Evolutionary conservation across 2,797 vertebrate species (phyloP), one percentile per base, ranked within the genome.

Genomic region (Rhabdomys pumilio): DNA sequence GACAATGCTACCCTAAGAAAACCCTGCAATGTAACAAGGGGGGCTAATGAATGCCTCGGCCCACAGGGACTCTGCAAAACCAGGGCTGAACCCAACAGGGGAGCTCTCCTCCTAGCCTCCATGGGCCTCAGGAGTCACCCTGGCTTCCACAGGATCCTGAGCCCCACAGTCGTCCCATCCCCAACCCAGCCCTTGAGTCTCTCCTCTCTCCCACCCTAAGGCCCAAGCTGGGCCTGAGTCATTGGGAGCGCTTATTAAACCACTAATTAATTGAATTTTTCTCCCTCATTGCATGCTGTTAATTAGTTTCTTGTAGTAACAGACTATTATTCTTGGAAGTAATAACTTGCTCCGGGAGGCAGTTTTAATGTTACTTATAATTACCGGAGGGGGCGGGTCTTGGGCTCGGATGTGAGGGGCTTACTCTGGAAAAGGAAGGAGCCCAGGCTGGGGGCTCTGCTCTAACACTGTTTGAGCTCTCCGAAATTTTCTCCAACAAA

Each of bases 221-320:
- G 88, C 79, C 76, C 57, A 85, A 96, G 57, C 67, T 87, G 84
- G 93, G 84, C 92, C 90, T 87, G 94, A 97, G 85, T 97, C 91
- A 20, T 95, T 92, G 92, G 91, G 73, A 63, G 85, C 29, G 94
- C 91, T 97, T 97, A 86, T 96, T 97, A 97, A 96, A 93, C 92
- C 91, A 89, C 93, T 98, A 97, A 98, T 98, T 98, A 98, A 98
- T 97, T 97, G 97, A 98, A 98, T 96, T 96, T 98, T 98, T 95
- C 94, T 86, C 95, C 97, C 98, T 97, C 94, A 95, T 97, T 97
- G 95, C 96, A n/a, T 97, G 96, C 86, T 89, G 77, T 98, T 98
- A 87, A 96, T 98, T 98, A 97, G 96, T 97, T 97, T 90, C 97
- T 98, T 97, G 93, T 97, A 98, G 98, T 97, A 98, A 97, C 95